Conservation (phyloP, 2,888 invertebrate genomes). For the Harmothoe impar region DNA sequence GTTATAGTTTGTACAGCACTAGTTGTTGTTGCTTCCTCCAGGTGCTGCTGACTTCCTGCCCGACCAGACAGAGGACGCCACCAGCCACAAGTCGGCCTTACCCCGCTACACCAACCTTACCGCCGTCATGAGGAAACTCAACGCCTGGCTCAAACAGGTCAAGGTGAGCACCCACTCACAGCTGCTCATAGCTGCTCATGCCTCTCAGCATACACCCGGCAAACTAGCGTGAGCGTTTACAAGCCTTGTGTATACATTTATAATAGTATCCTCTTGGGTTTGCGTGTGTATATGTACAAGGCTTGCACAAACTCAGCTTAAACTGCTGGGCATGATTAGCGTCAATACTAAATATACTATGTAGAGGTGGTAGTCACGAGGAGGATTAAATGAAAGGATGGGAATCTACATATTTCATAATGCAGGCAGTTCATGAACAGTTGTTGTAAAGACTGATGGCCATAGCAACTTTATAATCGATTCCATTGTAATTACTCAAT, state of each 20-base stretch:
- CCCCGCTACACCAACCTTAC: constrained; percentile 64
- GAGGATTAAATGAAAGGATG: too few species aligned
- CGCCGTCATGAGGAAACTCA: constrained; percentile 66
- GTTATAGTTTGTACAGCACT: too few species aligned
- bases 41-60: constrained; percentile 70
- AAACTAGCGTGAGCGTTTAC: too few species aligned
- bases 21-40: too few species aligned
- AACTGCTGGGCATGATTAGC: too few species aligned
- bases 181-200: neutral
- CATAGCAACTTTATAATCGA: too few species aligned
- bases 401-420: too few species aligned
- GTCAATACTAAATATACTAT: constrained; percentile 13
- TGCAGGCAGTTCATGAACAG: too few species aligned
- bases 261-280: neutral
- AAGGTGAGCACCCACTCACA: constrained; percentile 64
- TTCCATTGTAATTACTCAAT: too few species aligned
- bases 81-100: constrained; percentile 54
- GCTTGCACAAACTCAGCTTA: too few species aligned
- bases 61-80: constrained; percentile 54
- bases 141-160: constrained; percentile 68
- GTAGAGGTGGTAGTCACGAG: neutral
- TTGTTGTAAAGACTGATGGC: too few species aligned
- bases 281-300: too few species aligned
- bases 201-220: neutral
- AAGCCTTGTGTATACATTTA: neutral